Conservation (phyloP, 2,888 invertebrate species). For the Cerastis leucographa region DNA sequence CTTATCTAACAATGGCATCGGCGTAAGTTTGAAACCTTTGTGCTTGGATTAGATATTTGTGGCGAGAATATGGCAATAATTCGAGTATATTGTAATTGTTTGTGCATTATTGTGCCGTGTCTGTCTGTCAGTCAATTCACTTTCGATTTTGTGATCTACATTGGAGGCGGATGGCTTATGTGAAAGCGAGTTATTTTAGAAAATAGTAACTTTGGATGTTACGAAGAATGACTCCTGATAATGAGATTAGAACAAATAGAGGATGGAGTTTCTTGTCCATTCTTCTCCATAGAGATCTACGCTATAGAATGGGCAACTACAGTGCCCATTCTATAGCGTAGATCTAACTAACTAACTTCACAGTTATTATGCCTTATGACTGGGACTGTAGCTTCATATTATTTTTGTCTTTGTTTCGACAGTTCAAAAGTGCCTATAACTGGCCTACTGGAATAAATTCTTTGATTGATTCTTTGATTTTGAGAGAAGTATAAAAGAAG, state of each 20-base stretch:
- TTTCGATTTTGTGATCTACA: constrained; percentile 85
- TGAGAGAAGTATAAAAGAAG: background rate
- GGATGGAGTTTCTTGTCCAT: no score
- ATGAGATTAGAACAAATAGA: background rate
- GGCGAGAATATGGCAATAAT: constrained; percentile 86
- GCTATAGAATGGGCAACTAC: no score
- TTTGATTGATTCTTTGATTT: no score
- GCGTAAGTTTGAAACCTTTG: constrained; percentile 88
- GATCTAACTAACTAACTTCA: no score
- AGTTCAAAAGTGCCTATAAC: no score
- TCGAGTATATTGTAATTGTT: constrained; percentile 83
- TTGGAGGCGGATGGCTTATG: constrained; percentile 74
- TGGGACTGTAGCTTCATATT: no score
- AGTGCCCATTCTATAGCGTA: no score
- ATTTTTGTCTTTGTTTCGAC: no score
- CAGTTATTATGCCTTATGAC: no score
- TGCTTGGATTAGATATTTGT: constrained; percentile 81
- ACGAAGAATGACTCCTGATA: background rate
- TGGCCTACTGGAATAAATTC: no score
- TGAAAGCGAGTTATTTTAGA: constrained; percentile 57
- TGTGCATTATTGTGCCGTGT: constrained; percentile 83
- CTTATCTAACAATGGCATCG: constrained; percentile 87
- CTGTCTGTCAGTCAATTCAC: constrained; percentile 87
- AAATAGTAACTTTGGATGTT: background rate
- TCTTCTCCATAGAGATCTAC: no score